Evolutionary conservation across 2,113 vertebrate genomes (phyloP).

Genomic region (Sylvilagus bachmani): DNA sequence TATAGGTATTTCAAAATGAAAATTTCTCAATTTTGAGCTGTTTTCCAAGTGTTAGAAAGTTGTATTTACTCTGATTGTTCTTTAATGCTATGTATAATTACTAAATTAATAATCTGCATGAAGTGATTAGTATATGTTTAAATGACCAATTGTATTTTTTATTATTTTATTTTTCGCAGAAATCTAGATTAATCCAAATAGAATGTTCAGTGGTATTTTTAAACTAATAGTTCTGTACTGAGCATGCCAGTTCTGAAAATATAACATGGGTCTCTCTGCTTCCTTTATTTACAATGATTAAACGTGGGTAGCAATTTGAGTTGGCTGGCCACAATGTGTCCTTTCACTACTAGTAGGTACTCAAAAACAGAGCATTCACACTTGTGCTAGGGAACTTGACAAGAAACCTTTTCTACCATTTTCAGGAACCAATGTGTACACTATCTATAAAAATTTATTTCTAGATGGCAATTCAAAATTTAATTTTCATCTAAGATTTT

Average conservation of each 20-base stretch:
- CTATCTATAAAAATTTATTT: conserved; percentile 85
- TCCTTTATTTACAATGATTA: conserved; percentile 86
- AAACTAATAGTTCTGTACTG: conserved; percentile 87
- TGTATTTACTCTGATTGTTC: conserved; percentile 89
- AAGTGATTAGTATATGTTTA: conserved; percentile 84
- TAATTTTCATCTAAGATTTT: conserved; percentile 82
- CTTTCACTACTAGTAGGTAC: conserved; percentile 80
- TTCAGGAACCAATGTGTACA: conserved; percentile 84
- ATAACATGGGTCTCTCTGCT: conserved; percentile 85
- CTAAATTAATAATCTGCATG: conserved; percentile 86
- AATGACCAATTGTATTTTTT: conserved; percentile 87
- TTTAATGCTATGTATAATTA: conserved; percentile 86
- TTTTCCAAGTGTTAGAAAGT: conserved; percentile 86
- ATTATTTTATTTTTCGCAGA: conserved; percentile 86
- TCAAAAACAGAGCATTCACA: conserved; percentile 81
- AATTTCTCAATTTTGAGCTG: conserved; percentile 84
- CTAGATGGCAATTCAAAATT: conserved; percentile 83
- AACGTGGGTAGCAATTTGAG: conserved; percentile 82
- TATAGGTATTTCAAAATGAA: conserved; percentile 83
- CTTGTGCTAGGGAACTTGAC: conserved; percentile 83
- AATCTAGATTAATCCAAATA: conserved; percentile 86
- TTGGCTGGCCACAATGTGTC: conserved; percentile 75
- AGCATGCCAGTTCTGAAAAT: conserved; percentile 88
- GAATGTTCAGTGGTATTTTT: conserved; percentile 86
- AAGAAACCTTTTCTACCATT: conserved; percentile 88